Percentiles rank a stretch among this genome's conserved stretches.
These are phyloP conservation scores for Spilosoma lubricipeda DNA, from an alignment of 2,888 invertebrate genomes.

Conservation along the genomic window DNA sequence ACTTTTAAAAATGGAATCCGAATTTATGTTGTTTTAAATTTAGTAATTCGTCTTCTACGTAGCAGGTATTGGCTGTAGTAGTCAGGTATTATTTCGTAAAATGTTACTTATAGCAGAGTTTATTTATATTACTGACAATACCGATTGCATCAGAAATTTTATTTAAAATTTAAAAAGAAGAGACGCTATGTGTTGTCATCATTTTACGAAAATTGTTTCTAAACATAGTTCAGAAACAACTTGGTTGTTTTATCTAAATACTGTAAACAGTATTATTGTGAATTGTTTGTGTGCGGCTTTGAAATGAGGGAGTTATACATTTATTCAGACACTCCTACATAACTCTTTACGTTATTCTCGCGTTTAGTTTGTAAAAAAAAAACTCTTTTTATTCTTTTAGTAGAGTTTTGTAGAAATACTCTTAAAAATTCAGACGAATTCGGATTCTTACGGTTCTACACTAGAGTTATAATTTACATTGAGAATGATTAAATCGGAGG, in stretches of 20 bases:
- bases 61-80: not conserved
- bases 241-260: slow-evolving; percentile 6
- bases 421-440: not conserved
- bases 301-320: not conserved
- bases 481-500: not conserved
- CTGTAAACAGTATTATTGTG: not conserved
- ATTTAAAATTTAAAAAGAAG: not conserved
- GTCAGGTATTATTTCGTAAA: not conserved
- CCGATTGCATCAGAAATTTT: slow-evolving; percentile 1
- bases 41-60: not conserved
- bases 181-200: not conserved
- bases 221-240: not conserved
- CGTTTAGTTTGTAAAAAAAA: not conserved
- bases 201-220: slow-evolving; percentile 2
- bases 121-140: not conserved
- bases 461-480: not conserved
- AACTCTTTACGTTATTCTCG: not conserved
- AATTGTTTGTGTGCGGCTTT: not conserved
- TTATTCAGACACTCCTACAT: slow-evolving; percentile 4
- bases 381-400: not conserved
- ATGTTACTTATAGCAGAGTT: not conserved
- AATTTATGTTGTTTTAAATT: not conserved
- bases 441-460: not conserved
- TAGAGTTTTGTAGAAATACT: not conserved
- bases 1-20: not conserved